Base-by-base conservation (phyloP, 37 sponge, comb jelly and placozoan species). In the Ianthella basta region DNA sequence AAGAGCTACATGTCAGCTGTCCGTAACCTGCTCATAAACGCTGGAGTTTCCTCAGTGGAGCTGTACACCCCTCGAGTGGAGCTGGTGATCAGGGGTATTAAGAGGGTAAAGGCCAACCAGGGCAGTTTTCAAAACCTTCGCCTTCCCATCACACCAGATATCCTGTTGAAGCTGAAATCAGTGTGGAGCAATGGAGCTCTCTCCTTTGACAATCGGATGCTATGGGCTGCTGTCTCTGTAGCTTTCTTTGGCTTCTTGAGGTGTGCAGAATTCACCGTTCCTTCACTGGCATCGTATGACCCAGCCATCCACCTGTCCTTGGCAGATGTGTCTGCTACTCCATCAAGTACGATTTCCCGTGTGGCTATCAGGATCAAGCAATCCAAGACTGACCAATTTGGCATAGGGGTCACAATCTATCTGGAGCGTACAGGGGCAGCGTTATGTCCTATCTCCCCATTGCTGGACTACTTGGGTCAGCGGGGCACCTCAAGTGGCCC, bases 161-260 rank as follows among this genome's bases (percentile, higher is more conserved):
- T 80, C 4, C 33, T 80, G 30, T 55, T 37, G n/a, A 15, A 78
- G n/a, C 38, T 78, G 2, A 80, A 56, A 4, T 15, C 2, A 0
- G 30, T 29, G 25, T 83, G 84, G 84, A 56, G 59, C 57, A 27
- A 34, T 15, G 27, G 55, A 27, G 25, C 25, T 55, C 21, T 13
- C 0, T 1, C 27, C 6, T 8, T 0, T 30, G 84, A 83, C 41
- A 40, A 29, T 12, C 33, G 50, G 1, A 83, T 70, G 84, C 84
- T 83, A 24, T 83, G 66, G 67, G 84, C 84, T 29, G 82, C 68
- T 44, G 54, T 53, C 69, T 63, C 38, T 33, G n/a, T 39, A 6
- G 68, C 73, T 4, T 83, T 83, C 65, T 83, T 83, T 67, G 72
- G 72, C 5, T 83, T 83, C 56, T 69, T 70, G 70, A 39, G 84